Base-by-base conservation (phyloP, 53 echinoderm and acorn worm genomes). In the Zoroaster sp. region DNA sequence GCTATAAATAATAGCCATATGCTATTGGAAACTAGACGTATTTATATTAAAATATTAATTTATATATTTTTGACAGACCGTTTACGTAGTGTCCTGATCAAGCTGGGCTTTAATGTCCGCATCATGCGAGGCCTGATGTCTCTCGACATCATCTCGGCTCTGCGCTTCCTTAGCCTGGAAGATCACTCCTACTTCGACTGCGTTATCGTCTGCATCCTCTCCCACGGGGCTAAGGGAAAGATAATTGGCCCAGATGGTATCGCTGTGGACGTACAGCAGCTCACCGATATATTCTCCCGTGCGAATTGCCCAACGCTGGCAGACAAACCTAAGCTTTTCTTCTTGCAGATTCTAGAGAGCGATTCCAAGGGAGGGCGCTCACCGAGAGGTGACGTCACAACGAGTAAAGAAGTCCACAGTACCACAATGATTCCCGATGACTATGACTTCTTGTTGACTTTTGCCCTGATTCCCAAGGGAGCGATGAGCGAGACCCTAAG, bases 101-200 rank as follows among this genome's bases (percentile, higher is more conserved):
- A 94, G 73, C 90, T 96, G 14, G 96, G 96, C 2, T 93, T 96
- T 78, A 96, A 93, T 69, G 96, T 96, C 5, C 93, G 96, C 28
- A 87, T 96, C 49, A 96, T 96, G 96, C 77, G 94, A 38, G 94
- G 94, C 1, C 79, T 96, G 70, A 96, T 94, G 93, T 96, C 96
- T 2, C 90, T 96, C 5, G 96, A 96, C 74, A 94, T 96, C 7
- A 96, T 94, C 65, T 94, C 94, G 14, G 94, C 96, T 5, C 91
- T 96, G 7, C 91, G 96, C 53, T 94, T 94, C 77, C 82, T 96
- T 13, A 95, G 91, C 69, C 83, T 96, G 1, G 96, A 96, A 53
- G 96, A 96, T 33, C 96, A 96, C 70, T 95, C 93, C 43, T 96
- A 94, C 78, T 93, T 94, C 81, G 96, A 96, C 49, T 96, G 94